These are phyloP conservation scores for Sericinus montela DNA, from an alignment of 2,888 invertebrate species.

Conservation along the genomic window DNA sequence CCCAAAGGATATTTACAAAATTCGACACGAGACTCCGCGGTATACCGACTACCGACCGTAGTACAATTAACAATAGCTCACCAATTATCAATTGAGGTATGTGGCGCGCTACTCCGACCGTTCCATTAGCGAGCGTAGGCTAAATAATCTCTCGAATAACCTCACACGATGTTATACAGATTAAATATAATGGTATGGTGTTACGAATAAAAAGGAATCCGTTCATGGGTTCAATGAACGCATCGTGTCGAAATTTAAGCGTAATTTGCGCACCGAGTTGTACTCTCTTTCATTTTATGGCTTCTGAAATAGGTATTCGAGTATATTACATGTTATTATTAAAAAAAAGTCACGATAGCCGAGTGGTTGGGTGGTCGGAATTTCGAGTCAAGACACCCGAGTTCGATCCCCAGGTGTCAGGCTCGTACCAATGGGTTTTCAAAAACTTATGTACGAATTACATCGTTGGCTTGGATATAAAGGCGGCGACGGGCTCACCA, in stretches of 20 bases:
- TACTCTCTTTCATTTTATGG: too few species aligned
- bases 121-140: constrained; percentile 51
- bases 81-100: constrained; percentile 54
- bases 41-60: neutral
- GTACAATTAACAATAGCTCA: constrained; percentile 58
- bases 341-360: too few species aligned
- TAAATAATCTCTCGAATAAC: constrained; percentile 49
- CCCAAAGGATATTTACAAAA: neutral
- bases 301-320: too few species aligned
- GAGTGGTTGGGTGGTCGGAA: too few species aligned
- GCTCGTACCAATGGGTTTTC: too few species aligned
- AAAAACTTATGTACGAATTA: too few species aligned
- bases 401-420: too few species aligned
- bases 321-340: too few species aligned
- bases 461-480: too few species aligned
- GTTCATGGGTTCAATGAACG: constrained; percentile 29
- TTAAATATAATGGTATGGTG: neutral
- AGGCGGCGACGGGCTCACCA: too few species aligned
- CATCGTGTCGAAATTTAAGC: neutral
- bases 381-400: too few species aligned
- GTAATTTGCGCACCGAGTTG: too few species aligned
- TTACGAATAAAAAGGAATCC: neutral
- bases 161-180: constrained; percentile 23
- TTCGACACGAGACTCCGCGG: constrained; percentile 23
- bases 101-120: constrained; percentile 41